Evolutionary conservation across 37 sponge, comb jelly and placozoan genomes (phyloP).

Genomic region (Theonella swinhoei): DNA sequence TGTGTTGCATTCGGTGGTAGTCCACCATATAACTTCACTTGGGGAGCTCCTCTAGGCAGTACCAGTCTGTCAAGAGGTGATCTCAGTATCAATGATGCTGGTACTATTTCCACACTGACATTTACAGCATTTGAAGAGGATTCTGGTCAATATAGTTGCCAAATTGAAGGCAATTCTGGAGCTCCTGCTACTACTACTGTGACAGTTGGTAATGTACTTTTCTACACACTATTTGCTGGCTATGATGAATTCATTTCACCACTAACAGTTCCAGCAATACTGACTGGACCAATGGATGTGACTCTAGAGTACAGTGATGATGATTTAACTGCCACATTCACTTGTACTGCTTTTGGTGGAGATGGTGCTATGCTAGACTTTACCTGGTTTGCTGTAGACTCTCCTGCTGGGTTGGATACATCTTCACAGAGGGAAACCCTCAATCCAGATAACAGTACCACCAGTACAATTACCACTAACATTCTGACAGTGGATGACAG

Average conservation of each 20-base stretch:
- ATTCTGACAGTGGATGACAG: no score
- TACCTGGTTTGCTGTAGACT: no score
- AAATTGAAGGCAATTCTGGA: background rate
- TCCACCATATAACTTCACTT: no score
- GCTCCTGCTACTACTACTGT: background rate
- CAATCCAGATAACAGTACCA: no score
- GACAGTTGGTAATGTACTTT: background rate
- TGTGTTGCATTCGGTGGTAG: no score
- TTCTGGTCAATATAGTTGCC: background rate
- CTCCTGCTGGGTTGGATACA: no score
- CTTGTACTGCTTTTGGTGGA: no score
- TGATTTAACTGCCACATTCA: background rate
- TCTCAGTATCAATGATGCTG: background rate
- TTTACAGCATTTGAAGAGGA: background rate
- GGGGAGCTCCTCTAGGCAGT: background rate
- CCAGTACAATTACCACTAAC: no score
- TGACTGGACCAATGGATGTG: background rate
- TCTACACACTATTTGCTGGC: background rate
- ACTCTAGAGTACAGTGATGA: background rate
- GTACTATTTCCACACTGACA: background rate
- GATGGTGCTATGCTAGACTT: no score
- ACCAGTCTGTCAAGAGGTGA: background rate
- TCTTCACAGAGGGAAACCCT: no score
- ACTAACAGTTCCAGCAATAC: background rate
- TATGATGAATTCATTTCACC: background rate